Evolutionary conservation across 2,797 vertebrate genomes (phyloP), one percentile per base, ranked within the genome.

Genomic region (Sebastes paucispinis): DNA sequence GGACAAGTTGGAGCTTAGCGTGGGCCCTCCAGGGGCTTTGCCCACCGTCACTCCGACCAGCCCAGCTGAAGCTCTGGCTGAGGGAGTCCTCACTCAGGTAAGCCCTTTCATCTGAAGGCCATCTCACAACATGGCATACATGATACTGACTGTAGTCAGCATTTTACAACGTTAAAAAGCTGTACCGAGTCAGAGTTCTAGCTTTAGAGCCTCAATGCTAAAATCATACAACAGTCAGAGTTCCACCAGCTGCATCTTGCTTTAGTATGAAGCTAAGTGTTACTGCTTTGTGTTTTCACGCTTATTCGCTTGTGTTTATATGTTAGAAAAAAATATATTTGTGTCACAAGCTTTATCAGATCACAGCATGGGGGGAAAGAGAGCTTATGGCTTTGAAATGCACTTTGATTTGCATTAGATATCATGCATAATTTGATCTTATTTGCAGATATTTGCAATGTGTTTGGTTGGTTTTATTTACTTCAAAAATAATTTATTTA

Each of bases 51-150:
- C 97, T 2, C 97, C 97, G 55, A 98, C 98, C 84, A 99, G 98
- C 89, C 97, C 96, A 2, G 97, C 97, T 85, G 98, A 98, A 81
- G 98, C 97, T 34, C 95, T 98, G 92, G 98, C 97, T 3, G 98
- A 98, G 90, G 98, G 98, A 84, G 96, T 97, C 0, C 94, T 99
- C 69, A 98, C 98, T 71, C 98, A 97, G 96, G 98, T 99, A 97
- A 97, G 96, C 70, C 55, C 32, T 58, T 60, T 64, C 25, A 36
- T 55, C 68, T 73, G 31, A 79, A 70, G 73, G 12, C 25, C 71
- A 29, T 79, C 52, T 80, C 71, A 77, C 77, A 79, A 89, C 86
- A 82, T 90, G 73, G 68, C 89, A 82, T 77, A 86, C 87, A 85
- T 83, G 69, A 82, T 79, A 86, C 90, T 89, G 92, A 90, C 90